These are phyloP conservation scores for Aix galericulata DNA, from an alignment of 2,113 vertebrate genomes.

Conservation along the genomic window DNA sequence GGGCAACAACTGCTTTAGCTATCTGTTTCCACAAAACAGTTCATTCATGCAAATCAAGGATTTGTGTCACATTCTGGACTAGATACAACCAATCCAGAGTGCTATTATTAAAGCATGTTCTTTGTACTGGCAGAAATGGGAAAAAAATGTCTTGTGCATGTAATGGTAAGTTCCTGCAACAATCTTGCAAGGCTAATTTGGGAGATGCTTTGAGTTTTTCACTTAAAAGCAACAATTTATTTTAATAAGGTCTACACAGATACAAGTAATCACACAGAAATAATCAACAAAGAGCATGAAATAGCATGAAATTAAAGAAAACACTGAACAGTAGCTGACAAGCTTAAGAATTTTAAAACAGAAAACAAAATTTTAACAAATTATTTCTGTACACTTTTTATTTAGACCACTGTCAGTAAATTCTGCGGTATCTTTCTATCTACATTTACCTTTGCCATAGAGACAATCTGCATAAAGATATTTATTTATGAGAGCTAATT, in stretches of 20 bases:
- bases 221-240: constrained; percentile 55
- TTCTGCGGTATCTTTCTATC: neutral
- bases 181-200: constrained; percentile 14
- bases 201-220: constrained; percentile 2
- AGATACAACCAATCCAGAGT: neutral
- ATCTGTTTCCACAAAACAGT: neutral
- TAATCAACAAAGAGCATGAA: constrained; percentile 43
- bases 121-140: neutral
- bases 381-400: neutral
- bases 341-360: constrained; percentile 1
- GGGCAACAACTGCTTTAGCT: neutral
- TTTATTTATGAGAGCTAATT: constrained; percentile 35
- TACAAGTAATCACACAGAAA: neutral
- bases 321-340: neutral
- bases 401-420: neutral
- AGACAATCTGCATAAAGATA: neutral
- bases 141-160: neutral
- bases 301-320: constrained; percentile 42
- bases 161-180: neutral
- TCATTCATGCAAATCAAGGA: neutral
- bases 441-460: neutral
- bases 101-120: neutral
- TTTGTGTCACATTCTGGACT: neutral
- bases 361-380: neutral
- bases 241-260: constrained; percentile 50